phyloP scores from a whole-genome alignment of 2,797 vertebrate genomes.

The Paramormyrops hopkinsi region DNA sequence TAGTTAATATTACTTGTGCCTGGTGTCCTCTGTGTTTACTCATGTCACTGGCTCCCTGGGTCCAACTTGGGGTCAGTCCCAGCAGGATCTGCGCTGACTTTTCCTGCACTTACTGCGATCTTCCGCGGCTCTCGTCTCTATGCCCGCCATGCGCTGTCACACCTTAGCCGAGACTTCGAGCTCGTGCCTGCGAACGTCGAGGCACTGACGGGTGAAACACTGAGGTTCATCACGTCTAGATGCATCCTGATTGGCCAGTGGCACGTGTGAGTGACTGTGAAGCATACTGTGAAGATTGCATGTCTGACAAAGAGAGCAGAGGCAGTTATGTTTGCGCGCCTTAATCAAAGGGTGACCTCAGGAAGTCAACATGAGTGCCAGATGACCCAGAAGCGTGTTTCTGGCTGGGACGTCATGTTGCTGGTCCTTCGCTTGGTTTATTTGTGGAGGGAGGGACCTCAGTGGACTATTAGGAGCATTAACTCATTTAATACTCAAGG shows the following conservation, averaged over 20 bases:
- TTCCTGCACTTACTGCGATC: not conserved
- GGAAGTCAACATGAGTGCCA: not conserved
- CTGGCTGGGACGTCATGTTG: not conserved
- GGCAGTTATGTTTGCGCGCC: not conserved
- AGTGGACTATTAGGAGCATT: not conserved
- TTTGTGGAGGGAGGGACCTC: not conserved
- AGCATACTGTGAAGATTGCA: not conserved
- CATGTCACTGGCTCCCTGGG: not conserved
- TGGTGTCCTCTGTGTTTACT: not conserved
- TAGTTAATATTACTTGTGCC: not conserved
- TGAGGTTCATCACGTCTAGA: not conserved
- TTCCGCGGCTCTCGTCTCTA: not conserved
- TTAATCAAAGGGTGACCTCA: not conserved
- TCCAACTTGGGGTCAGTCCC: not conserved
- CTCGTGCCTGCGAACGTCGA: not conserved
- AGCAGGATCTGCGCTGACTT: not conserved
- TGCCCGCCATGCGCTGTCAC: not conserved
- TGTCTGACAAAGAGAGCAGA: not conserved
- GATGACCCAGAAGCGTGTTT: not conserved
- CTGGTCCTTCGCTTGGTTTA: not conserved
- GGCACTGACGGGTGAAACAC: not conserved
- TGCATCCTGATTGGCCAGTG: not conserved
- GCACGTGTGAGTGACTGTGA: not conserved
- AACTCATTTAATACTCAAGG: not conserved
- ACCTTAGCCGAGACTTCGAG: not conserved